Evolutionary conservation across 2,888 invertebrate species (phyloP), one percentile per base, ranked within the genome.

Genomic region (Tetrapedia diversipes): DNA sequence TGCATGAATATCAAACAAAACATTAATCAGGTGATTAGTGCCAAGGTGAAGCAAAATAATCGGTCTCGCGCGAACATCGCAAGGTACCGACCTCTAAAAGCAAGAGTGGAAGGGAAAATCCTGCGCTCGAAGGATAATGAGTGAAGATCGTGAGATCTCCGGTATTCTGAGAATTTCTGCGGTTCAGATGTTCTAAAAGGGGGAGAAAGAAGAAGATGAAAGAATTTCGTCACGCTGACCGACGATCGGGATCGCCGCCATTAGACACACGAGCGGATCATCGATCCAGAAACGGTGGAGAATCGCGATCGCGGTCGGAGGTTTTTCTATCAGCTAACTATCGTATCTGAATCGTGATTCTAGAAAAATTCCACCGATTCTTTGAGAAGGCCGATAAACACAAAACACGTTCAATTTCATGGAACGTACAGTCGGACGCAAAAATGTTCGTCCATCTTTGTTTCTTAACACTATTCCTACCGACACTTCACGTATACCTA

Each of bases 161-260:
- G n/a, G 16, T 22, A n/a, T 59, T 39, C 49, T 10, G 27, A 19
- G 32, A 32, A 47, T 57, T 37, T 49, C 19, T 49, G 39, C 24
- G 49, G 54, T 39, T 41, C 39, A 27, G n/a, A 27, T n/a, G 10
- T 51, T 51, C 1, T n/a, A n/a, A n/a, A n/a, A n/a, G n/a, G n/a
- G n/a, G n/a, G n/a, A n/a, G n/a, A n/a, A n/a, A n/a, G n/a, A n/a
- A n/a, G n/a, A n/a, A n/a, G n/a, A n/a, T n/a, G 39, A 53, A 60
- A 41, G 41, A 59, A 60, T 60, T 47, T 64, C 74, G 74, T 73
- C 51, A 65, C 73, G 74, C 27, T 47, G 29, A 8, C 4, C 45
- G 64, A 34, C 59, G 73, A 75, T 73, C n/a, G 73, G 41, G 64
- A 47, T 37, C 59, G 51, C 27, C 45, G 45, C 0, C 32, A 24